Evolutionary conservation across 2,113 vertebrate species (phyloP).

Genomic region (Siniperca chuatsi): DNA sequence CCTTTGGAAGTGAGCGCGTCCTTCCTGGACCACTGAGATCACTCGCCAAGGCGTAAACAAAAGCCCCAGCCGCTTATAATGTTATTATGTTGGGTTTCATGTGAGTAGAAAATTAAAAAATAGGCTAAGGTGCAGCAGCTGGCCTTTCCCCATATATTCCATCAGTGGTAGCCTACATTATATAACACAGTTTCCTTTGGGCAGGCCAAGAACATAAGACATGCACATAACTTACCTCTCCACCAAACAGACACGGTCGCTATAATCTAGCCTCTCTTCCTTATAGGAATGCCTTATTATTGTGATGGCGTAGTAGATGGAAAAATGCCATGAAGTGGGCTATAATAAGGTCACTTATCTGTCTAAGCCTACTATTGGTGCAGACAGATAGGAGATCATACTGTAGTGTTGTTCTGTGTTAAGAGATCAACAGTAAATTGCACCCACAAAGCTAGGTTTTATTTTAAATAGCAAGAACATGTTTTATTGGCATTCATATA

Average conservation of each 20-base stretch:
- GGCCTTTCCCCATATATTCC: neutral
- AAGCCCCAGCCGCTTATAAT: neutral
- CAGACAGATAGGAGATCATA: neutral
- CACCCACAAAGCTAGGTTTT: neutral
- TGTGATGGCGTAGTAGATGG: neutral
- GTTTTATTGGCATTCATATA: neutral
- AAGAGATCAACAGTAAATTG: neutral
- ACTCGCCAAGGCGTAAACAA: constrained; percentile 14
- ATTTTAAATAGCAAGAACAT: neutral
- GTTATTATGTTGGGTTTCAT: neutral
- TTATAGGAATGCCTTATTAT: neutral
- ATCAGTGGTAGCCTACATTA: neutral
- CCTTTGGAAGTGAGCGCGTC: constrained; percentile 37
- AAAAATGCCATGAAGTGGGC: neutral
- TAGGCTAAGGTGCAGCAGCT: neutral
- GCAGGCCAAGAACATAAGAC: neutral
- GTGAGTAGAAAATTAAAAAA: neutral
- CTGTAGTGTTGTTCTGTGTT: neutral
- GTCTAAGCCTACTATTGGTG: neutral
- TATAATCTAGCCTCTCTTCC: neutral
- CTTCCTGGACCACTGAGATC: constrained; percentile 23
- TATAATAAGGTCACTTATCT: neutral
- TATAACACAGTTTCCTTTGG: neutral
- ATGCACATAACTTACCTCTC: neutral
- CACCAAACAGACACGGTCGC: neutral